Percentiles rank a stretch among this genome's conserved stretches.
phyloP scores from a whole-genome alignment of 2,888 invertebrate species.

The Mythimna loreyi region DNA sequence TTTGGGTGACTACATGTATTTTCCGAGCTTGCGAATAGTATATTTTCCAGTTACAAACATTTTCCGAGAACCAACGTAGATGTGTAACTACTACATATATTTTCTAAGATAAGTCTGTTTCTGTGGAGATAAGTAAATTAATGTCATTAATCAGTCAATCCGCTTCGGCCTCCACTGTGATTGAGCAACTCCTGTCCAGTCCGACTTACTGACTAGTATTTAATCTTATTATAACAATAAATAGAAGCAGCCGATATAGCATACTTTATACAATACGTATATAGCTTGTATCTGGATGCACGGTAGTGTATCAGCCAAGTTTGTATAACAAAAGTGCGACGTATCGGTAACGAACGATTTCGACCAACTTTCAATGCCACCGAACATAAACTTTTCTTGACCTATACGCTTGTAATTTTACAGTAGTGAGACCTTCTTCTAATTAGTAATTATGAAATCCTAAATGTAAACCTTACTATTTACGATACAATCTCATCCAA shows the following conservation, averaged over 20 bases:
- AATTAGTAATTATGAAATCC: too few relatives aligned
- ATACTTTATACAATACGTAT: conserved; percentile 7
- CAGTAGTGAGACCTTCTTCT: not conserved
- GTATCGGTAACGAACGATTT: not conserved
- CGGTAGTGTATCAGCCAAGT: not conserved
- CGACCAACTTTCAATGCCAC: not conserved
- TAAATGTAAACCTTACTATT: too few relatives aligned
- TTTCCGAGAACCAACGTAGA: not conserved
- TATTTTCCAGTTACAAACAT: not conserved
- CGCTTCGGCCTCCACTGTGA: conserved; percentile 14
- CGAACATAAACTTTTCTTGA: not conserved
- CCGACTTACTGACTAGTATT: conserved; percentile 29
- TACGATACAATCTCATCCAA: too few relatives aligned
- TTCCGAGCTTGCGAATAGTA: not conserved
- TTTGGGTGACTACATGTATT: not conserved
- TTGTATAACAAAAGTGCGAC: not conserved
- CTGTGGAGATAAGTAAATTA: conserved; percentile 16
- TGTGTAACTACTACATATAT: not conserved
- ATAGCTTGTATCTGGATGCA: not conserved
- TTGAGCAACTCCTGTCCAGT: conserved; percentile 34
- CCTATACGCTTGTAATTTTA: not conserved
- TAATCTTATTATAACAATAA: conserved; percentile 50
- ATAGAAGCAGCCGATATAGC: conserved; percentile 20
- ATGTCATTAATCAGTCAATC: conserved; percentile 42
- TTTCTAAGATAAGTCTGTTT: conserved; percentile 8